Conservation (phyloP, 2,113 vertebrate genomes). For the Corydoras maculifer region DNA sequence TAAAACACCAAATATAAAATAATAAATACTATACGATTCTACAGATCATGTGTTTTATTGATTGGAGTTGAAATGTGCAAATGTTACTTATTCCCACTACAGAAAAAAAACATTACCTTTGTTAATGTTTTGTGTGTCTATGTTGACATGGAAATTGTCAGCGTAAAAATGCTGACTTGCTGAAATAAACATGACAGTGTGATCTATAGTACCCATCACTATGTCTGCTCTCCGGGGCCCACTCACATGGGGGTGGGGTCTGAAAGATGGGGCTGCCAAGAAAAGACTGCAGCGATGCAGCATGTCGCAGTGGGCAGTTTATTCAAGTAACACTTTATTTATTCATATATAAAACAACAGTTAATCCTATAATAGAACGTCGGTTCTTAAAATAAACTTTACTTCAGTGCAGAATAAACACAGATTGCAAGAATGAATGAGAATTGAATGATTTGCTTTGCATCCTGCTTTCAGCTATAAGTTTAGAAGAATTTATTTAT, state of each 20-base stretch:
- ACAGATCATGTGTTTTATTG: too few species aligned
- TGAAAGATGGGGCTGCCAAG: slow-evolving; percentile 4
- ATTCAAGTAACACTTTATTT: neutral
- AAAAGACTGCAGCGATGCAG: slow-evolving; percentile 27
- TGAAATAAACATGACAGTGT: slow-evolving; percentile 29
- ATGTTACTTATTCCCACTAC: too few species aligned
- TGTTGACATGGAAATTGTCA: slow-evolving; percentile 3
- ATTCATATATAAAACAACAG: neutral
- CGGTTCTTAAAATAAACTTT: too few species aligned
- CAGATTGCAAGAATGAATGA: too few species aligned
- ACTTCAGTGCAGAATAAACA: too few species aligned
- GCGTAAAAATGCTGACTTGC: slow-evolving; percentile 47
- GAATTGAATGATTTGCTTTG: too few species aligned
- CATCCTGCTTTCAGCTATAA: too few species aligned
- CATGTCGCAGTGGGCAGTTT: slow-evolving; percentile 14
- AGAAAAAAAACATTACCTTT: neutral
- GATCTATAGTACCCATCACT: slow-evolving; percentile 48
- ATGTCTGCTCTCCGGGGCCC: slow-evolving; percentile 41
- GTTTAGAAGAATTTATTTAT: too few species aligned
- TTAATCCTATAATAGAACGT: too few species aligned
- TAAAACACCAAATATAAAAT: too few species aligned
- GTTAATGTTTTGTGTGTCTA: slow-evolving; percentile 9
- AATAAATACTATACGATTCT: too few species aligned
- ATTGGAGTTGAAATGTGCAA: too few species aligned
- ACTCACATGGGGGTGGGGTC: slow-evolving; percentile 7